Percentiles rank a stretch among this genome's conserved stretches.
Conservation (phyloP, 2,888 invertebrate genomes). For the Aleiodes leptofemur region DNA sequence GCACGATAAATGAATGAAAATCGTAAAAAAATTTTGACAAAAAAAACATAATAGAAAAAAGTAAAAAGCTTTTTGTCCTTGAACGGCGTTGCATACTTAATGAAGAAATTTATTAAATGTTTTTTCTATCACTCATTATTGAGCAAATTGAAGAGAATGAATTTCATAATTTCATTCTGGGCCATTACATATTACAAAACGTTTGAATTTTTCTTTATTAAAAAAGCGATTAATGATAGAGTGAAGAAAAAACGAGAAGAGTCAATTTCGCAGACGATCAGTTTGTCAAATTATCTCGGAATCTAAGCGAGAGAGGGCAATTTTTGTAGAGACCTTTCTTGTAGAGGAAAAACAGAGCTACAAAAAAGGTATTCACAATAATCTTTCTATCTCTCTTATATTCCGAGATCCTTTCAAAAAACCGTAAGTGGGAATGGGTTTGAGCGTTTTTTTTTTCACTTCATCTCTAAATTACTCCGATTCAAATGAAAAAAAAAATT, state of each 20-base stretch:
- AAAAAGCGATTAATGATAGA: too few species aligned
- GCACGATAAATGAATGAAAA: conserved; percentile 35
- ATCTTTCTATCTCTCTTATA: conserved; percentile 41
- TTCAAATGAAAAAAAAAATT: background rate
- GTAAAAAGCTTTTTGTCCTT: conserved; percentile 21
- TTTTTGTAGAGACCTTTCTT: too few species aligned
- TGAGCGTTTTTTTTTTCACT: background rate
- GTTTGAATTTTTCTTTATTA: conserved; percentile 37
- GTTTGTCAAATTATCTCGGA: too few species aligned
- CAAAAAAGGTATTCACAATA: background rate
- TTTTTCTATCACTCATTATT: conserved; percentile 4
- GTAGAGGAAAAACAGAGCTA: too few species aligned
- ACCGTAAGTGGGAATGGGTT: too few species aligned
- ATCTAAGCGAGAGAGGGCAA: too few species aligned
- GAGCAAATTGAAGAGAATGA: conserved; percentile 5
- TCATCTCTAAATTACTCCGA: background rate
- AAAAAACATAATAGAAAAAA: background rate
- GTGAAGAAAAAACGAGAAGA: too few species aligned
- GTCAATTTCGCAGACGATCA: too few species aligned
- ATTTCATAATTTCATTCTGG: background rate
- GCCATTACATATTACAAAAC: conserved; percentile 4
- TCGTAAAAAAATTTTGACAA: conserved; percentile 31
- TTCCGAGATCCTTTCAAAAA: conserved; percentile 53
- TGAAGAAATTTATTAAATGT: conserved; percentile 8
- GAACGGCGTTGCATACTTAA: conserved; percentile 56